A percentile compares a stretch with the other conserved stretches of the same genome.
Evolutionary conservation across 2,888 invertebrate genomes (phyloP).

Genomic region (Drosophila meridionalis): DNA sequence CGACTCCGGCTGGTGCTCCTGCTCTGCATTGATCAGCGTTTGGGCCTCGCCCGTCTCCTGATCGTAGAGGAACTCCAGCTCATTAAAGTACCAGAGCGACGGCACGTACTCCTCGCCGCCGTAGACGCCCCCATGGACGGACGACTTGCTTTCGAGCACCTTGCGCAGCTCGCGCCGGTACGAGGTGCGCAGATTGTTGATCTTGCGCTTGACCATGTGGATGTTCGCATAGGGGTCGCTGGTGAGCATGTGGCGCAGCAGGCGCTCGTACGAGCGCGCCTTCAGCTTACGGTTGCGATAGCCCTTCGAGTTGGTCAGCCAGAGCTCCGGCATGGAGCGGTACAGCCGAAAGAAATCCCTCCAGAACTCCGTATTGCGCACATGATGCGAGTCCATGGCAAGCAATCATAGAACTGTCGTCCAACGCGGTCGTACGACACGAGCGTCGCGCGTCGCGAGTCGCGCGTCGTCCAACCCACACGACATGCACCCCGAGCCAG

Average conservation of each 20-base stretch:
- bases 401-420: conserved; percentile 33
- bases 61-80: conserved; percentile 64
- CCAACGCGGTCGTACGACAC: conserved; percentile 52
- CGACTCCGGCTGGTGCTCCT: background rate
- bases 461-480: conserved; percentile 22
- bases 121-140: background rate
- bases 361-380: conserved; percentile 53
- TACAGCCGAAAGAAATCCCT: conserved; percentile 58
- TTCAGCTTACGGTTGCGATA: conserved; percentile 60
- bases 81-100: conserved; percentile 63
- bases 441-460: background rate
- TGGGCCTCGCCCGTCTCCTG: conserved; percentile 57
- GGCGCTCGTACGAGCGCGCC: conserved; percentile 38
- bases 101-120: conserved; percentile 50
- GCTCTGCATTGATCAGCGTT: conserved; percentile 1
- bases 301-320: conserved; percentile 44
- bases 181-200: conserved; percentile 71
- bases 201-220: conserved; percentile 64
- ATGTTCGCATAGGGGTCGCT: conserved; percentile 48
- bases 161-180: conserved; percentile 67
- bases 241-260: conserved; percentile 40
- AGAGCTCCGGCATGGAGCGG: conserved; percentile 66
- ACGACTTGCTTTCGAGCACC: conserved; percentile 43
- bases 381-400: conserved; percentile 50
- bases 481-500: conserved; percentile 11